Conservation (phyloP, 2,113 vertebrate species). For the Brachirus orientalis region DNA sequence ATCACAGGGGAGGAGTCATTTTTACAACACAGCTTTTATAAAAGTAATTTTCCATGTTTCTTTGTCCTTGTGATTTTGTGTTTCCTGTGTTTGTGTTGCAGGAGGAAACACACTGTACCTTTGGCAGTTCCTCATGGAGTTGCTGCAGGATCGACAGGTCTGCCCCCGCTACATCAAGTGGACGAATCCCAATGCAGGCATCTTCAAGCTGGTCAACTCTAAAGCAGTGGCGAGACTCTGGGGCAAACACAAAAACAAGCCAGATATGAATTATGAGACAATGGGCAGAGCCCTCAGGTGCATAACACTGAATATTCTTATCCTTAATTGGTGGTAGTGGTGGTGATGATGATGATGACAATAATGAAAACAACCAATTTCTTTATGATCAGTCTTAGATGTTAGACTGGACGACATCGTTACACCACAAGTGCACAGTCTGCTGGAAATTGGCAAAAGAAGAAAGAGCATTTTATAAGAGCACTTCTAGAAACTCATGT, state of each 20-base stretch:
- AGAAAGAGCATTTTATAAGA: no score
- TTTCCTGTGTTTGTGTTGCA: constrained; percentile 48
- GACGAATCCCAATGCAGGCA: constrained; percentile 94
- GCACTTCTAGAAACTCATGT: no score
- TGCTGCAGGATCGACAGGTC: constrained; percentile 94
- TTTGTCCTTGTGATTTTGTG: neutral
- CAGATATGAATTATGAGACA: constrained; percentile 99
- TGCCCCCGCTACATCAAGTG: constrained; percentile 98
- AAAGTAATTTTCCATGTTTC: constrained; percentile 4
- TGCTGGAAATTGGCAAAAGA: no score
- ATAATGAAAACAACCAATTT: no score
- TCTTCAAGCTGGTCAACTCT: constrained; percentile 98
- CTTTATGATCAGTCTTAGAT: no score
- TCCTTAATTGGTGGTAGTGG: no score
- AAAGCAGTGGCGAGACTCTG: constrained; percentile 95
- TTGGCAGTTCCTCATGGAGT: constrained; percentile 96
- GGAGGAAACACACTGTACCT: constrained; percentile 96
- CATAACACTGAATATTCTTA: no score
- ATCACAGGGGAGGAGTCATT: constrained; percentile 11
- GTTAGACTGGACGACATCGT: no score
- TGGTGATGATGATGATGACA: no score
- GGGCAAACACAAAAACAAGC: constrained; percentile 99
- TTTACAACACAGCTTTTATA: neutral
- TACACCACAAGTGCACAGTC: no score
- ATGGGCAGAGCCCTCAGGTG: constrained; percentile 98